These are phyloP conservation scores for Clusia tigrina DNA, from an alignment of 2,888 invertebrate species.

Conservation along the genomic window DNA sequence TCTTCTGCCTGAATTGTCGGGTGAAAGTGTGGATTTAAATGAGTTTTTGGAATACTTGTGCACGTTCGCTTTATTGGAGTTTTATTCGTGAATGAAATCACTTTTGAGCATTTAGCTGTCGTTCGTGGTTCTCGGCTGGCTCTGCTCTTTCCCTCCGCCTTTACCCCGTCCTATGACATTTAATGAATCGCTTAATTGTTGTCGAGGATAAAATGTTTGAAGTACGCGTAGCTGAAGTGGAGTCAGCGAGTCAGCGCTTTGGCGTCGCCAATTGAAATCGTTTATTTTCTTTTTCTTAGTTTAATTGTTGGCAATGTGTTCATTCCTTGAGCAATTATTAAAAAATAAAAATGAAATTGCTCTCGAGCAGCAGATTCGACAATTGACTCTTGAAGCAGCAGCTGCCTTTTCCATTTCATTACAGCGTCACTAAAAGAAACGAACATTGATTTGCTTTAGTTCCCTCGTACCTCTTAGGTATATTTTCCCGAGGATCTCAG, in stretches of 20 bases:
- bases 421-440: no score
- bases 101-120: not conserved
- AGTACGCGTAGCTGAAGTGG: not conserved
- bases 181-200: conserved; percentile 57
- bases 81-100: conserved; percentile 7
- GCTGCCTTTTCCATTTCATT: no score
- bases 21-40: conserved; percentile 43
- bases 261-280: conserved; percentile 9
- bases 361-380: no score
- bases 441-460: no score
- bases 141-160: not conserved
- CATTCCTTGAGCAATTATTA: no score
- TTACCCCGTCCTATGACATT: conserved; percentile 26
- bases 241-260: conserved; percentile 5
- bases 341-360: no score
- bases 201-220: conserved; percentile 17
- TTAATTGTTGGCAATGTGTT: not conserved
- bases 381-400: no score
- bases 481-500: no score
- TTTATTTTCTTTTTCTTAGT: not conserved
- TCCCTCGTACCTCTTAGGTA: no score
- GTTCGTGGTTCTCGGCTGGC: not conserved
- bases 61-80: conserved; percentile 37
- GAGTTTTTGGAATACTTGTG: conserved; percentile 56
- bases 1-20: conserved; percentile 11